Conservation (phyloP, 2,888 invertebrate genomes). For the Crepidodera aurea region DNA sequence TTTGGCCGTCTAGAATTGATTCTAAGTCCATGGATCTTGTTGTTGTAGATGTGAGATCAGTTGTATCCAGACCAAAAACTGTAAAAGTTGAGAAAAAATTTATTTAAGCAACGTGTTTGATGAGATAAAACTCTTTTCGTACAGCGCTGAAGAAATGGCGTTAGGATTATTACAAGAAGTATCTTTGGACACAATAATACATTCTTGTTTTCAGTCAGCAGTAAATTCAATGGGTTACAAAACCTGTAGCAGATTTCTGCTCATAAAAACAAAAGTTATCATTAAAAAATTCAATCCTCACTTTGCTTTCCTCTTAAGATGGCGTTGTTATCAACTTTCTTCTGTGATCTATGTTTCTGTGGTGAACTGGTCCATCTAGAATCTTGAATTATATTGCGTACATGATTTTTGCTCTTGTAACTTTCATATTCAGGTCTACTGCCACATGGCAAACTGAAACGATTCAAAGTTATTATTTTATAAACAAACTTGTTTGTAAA, state of each 20-base stretch:
- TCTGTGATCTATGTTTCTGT: conserved; percentile 65
- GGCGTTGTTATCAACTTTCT: conserved; percentile 65
- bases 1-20: conserved; percentile 77
- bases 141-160: too few species aligned
- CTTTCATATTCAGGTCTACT: conserved; percentile 67
- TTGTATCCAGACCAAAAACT: conserved; percentile 78
- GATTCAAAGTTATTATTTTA: not conserved
- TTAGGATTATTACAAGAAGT: too few species aligned
- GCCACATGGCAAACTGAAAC: conserved; percentile 70
- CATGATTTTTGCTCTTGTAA: conserved; percentile 60
- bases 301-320: conserved; percentile 67
- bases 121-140: too few species aligned
- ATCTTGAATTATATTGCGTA: conserved; percentile 49
- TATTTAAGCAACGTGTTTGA: too few species aligned
- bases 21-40: conserved; percentile 80
- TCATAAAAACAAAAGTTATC: too few species aligned
- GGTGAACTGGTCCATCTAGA: conserved; percentile 55
- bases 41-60: conserved; percentile 81
- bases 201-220: too few species aligned
- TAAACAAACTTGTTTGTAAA: too few species aligned
- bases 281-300: too few species aligned
- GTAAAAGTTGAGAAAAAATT: conserved; percentile 39
- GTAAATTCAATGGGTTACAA: too few species aligned
- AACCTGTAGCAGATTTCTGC: too few species aligned
- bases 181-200: too few species aligned